Evolutionary conservation across 2,797 vertebrate species (phyloP).

Genomic region (Triplophysa bombifrons): DNA sequence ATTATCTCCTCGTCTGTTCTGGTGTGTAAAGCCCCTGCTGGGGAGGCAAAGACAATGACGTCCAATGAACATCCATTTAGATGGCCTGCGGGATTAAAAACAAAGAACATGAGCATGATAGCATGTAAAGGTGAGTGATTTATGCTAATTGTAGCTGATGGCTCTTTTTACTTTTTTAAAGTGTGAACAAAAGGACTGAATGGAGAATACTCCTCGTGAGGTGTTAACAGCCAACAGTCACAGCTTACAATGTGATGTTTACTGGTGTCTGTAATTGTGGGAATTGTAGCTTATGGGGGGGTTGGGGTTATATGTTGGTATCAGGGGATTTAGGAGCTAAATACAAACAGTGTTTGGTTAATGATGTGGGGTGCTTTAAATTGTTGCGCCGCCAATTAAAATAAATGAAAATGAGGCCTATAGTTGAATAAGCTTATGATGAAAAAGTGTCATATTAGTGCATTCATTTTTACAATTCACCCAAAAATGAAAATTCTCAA

Average conservation of each 20-base stretch:
- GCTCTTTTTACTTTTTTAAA: constrained; percentile 62
- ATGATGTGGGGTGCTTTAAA: constrained; percentile 46
- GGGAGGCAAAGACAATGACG: constrained; percentile 50
- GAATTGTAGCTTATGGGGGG: constrained; percentile 48
- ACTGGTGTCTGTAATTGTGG: constrained; percentile 56
- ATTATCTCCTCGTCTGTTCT: constrained; percentile 68
- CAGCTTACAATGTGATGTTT: constrained; percentile 55
- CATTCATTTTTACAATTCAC: background rate
- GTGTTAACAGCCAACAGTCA: constrained; percentile 72
- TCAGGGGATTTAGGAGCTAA: constrained; percentile 43
- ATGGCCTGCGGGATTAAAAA: constrained; percentile 20
- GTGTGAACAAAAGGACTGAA: constrained; percentile 69
- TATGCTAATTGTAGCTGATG: constrained; percentile 8
- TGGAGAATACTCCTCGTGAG: constrained; percentile 67
- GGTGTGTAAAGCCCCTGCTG: constrained; percentile 56
- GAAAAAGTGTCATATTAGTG: background rate
- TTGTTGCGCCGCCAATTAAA: constrained; percentile 52
- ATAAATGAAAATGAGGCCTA: constrained; percentile 34
- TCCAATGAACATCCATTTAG: constrained; percentile 15
- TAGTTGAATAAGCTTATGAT: constrained; percentile 38
- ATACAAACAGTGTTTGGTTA: constrained; percentile 48
- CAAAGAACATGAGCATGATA: constrained; percentile 32
- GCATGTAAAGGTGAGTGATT: constrained; percentile 8
- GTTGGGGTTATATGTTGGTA: constrained; percentile 52
- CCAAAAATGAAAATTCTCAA: too few relatives aligned